Percentiles rank a stretch among this genome's conserved stretches.
Conservation (phyloP, 2,797 vertebrate species). For the Vireo griseus region DNA sequence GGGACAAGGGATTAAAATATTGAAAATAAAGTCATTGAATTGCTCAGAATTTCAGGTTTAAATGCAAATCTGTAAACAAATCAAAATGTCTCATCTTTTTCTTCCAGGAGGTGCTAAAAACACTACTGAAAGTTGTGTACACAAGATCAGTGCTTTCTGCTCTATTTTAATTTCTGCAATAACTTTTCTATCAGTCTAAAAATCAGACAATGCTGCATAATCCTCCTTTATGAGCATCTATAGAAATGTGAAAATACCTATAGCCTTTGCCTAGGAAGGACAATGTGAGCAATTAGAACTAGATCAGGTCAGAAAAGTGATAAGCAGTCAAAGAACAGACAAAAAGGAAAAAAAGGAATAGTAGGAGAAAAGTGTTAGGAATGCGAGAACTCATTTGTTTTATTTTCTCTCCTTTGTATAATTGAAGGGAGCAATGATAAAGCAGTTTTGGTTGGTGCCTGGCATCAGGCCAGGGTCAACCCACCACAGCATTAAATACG, state of each 20-base stretch:
- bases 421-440: not conserved
- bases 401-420: not conserved
- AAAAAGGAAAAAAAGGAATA: not conserved
- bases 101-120: not conserved
- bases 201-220: not conserved
- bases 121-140: not conserved
- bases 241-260: not conserved
- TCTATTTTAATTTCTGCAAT: not conserved
- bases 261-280: not conserved
- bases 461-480: not conserved
- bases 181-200: not conserved
- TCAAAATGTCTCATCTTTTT: not conserved
- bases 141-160: not conserved
- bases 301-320: not conserved
- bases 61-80: not conserved
- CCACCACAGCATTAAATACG: not conserved
- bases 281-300: not conserved
- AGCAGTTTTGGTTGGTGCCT: not conserved
- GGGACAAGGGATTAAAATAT: not conserved
- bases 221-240: not conserved
- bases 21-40: not conserved
- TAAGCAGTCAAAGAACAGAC: not conserved
- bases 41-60: not conserved
- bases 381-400: not conserved
- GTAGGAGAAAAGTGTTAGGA: not conserved